Conservation (phyloP, 2,888 invertebrate species). For the Harpalus rufipes region DNA sequence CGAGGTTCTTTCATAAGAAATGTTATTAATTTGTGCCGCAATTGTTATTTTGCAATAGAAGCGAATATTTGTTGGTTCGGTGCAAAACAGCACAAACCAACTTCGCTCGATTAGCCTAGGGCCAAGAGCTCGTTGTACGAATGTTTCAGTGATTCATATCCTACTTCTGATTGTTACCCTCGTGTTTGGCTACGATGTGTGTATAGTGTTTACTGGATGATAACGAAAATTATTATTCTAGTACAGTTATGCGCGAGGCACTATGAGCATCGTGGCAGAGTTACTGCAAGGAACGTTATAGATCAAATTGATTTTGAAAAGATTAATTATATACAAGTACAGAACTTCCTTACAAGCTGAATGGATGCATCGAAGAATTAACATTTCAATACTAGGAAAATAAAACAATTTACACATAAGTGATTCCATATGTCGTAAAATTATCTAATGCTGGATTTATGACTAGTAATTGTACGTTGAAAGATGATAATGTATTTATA, state of each 20-base stretch:
- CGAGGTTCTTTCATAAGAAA: too few relatives aligned
- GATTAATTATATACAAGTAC: slow-evolving; percentile 22
- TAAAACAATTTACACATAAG: neutral
- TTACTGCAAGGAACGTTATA: slow-evolving; percentile 11
- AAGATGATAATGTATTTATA: neutral
- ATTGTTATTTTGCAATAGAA: too few relatives aligned
- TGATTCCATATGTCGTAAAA: neutral
- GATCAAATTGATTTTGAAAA: slow-evolving; percentile 44
- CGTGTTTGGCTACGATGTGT: slow-evolving; percentile 38
- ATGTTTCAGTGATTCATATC: slow-evolving; percentile 52
- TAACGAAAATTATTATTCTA: slow-evolving; percentile 49
- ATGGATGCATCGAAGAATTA: slow-evolving; percentile 1
- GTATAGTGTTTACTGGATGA: slow-evolving; percentile 53
- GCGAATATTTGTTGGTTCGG: neutral
- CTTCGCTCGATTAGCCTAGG: neutral
- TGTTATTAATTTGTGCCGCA: too few relatives aligned
- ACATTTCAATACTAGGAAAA: neutral
- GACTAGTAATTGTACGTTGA: neutral
- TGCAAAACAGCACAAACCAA: neutral
- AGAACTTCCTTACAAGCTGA: slow-evolving; percentile 16
- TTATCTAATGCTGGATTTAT: neutral
- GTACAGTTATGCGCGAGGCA: slow-evolving; percentile 44
- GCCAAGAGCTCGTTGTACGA: slow-evolving; percentile 25
- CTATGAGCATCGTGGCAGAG: slow-evolving; percentile 10
- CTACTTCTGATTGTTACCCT: slow-evolving; percentile 48